Conservation (phyloP, 2,888 invertebrate genomes). For the Euproctis similis region DNA sequence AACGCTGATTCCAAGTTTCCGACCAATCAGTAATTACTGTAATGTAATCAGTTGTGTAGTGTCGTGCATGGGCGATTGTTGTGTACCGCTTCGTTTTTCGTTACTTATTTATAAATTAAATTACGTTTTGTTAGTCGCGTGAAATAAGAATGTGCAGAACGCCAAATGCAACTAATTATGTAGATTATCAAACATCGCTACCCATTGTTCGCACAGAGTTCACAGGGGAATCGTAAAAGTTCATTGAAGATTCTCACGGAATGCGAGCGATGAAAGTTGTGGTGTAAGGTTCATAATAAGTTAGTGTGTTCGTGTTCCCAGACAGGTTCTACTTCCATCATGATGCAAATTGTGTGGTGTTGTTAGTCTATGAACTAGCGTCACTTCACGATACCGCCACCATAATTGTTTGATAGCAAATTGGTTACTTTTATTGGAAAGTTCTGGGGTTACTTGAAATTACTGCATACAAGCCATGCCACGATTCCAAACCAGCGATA, state of each 20-base stretch:
- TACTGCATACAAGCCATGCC: conserved; percentile 45
- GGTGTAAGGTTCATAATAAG: conserved; percentile 27
- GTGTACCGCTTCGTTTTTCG: no score
- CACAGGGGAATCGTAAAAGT: conserved; percentile 57
- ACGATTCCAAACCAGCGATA: conserved; percentile 56
- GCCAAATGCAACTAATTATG: conserved; percentile 47
- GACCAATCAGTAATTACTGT: no score
- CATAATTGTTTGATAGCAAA: no score
- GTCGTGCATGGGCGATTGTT: no score
- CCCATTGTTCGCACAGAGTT: conserved; percentile 54
- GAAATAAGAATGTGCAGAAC: conserved; percentile 37
- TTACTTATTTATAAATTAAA: no score
- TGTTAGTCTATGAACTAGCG: conserved; percentile 27
- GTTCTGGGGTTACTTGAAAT: conserved; percentile 25
- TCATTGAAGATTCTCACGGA: conserved; percentile 50
- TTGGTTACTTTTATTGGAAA: conserved; percentile 25
- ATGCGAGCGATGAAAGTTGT: conserved; percentile 53
- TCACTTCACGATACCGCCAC: conserved; percentile 28
- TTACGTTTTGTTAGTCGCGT: conserved; percentile 14
- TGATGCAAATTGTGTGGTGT: conserved; percentile 26
- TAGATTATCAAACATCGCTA: conserved; percentile 51
- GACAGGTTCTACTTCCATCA: conserved; percentile 28
- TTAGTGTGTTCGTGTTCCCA: conserved; percentile 12
- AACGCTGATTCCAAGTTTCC: no score
- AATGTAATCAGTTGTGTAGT: no score